phyloP scores from a whole-genome alignment of 2,113 vertebrate species.

The Nematolebias whitei region DNA sequence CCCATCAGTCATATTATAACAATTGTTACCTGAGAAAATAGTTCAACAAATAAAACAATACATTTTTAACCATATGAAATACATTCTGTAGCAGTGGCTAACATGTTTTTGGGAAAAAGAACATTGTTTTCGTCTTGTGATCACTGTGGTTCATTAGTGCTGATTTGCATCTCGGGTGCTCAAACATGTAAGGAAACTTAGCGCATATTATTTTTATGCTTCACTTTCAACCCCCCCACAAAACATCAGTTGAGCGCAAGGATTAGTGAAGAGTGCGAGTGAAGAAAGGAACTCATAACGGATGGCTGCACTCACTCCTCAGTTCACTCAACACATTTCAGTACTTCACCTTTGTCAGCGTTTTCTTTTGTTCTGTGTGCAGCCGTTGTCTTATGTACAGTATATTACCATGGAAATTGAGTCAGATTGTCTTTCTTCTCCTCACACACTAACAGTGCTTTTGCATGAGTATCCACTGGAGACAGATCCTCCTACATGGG shows the following conservation, averaged over 20 bases:
- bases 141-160: conserved; percentile 46
- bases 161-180: conserved; percentile 61
- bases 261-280: conserved; percentile 26
- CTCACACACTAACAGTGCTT: conserved; percentile 67
- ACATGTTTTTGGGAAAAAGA: too few relatives aligned
- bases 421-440: conserved; percentile 39
- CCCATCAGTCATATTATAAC: background rate
- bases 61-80: conserved; percentile 5
- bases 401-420: conserved; percentile 31
- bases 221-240: conserved; percentile 30
- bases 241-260: conserved; percentile 14
- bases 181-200: conserved; percentile 18
- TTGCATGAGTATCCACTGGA: conserved; percentile 67
- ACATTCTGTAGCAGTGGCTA: background rate
- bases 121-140: conserved; percentile 20
- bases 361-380: conserved; percentile 56
- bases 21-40: background rate
- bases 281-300: conserved; percentile 29
- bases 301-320: conserved; percentile 38
- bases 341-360: conserved; percentile 59
- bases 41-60: background rate
- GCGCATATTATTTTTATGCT: conserved; percentile 27
- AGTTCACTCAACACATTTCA: conserved; percentile 39
- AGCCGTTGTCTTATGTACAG: conserved; percentile 36
- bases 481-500: conserved; percentile 61